These are phyloP conservation scores for Carposina sasakii DNA, from an alignment of 1,140 invertebrate species.

Conservation along the genomic window DNA sequence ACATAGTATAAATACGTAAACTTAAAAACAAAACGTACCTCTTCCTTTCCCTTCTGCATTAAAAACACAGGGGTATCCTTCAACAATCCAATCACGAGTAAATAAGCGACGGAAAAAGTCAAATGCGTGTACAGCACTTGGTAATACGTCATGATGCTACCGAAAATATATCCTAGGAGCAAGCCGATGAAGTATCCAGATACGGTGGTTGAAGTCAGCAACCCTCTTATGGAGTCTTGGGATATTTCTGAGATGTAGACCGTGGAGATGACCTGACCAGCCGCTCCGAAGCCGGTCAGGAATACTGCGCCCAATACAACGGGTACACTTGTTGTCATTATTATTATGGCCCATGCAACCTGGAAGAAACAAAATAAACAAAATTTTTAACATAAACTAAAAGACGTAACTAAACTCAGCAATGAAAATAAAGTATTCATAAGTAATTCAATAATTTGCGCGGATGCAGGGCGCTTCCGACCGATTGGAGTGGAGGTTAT, in stretches of 20 bases:
- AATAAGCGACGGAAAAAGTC: slow-evolving; percentile 38
- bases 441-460: too few relatives aligned
- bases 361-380: slow-evolving; percentile 22
- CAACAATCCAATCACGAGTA: slow-evolving; percentile 35
- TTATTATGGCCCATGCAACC: slow-evolving; percentile 47
- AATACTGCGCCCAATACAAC: slow-evolving; percentile 33
- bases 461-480: too few relatives aligned
- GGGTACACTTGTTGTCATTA: slow-evolving; percentile 33
- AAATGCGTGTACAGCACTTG: slow-evolving; percentile 43
- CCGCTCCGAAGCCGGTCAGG: slow-evolving; percentile 40
- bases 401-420: too few relatives aligned
- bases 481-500: too few relatives aligned
- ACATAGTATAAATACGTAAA: too few relatives aligned
- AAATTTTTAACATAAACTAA: too few relatives aligned
- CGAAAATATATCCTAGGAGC: slow-evolving; percentile 44
- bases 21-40: slow-evolving; percentile 31
- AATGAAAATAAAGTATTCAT: too few relatives aligned
- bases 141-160: slow-evolving; percentile 27
- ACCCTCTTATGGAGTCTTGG: slow-evolving; percentile 51
- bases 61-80: slow-evolving; percentile 54
- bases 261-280: slow-evolving; percentile 40
- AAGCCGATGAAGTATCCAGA: slow-evolving; percentile 44
- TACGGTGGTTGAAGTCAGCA: slow-evolving; percentile 43
- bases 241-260: slow-evolving; percentile 55
- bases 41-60: slow-evolving; percentile 40